Evolutionary conservation across 2,888 invertebrate genomes (phyloP).

Genomic region (Heterodera filipjevi): DNA sequence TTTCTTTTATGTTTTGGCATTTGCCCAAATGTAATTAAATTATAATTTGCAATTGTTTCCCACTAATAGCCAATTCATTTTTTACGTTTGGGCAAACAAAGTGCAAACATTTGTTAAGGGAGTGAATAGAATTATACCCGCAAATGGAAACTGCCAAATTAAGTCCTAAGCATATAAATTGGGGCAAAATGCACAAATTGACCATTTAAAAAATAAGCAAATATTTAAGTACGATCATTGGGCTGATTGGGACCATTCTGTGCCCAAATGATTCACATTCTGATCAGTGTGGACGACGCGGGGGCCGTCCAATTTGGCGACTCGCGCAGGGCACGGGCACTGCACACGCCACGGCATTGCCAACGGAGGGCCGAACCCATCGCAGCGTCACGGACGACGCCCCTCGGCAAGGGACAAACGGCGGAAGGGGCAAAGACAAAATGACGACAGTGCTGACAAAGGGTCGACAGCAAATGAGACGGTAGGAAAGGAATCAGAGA

Average conservation of each 20-base stretch:
- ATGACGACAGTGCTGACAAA: neutral
- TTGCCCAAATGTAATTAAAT: neutral
- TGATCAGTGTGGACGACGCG: constrained; percentile 3
- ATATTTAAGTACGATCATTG: neutral
- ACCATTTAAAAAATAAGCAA: neutral
- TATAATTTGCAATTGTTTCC: neutral
- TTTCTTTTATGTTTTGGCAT: neutral
- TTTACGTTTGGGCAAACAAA: neutral
- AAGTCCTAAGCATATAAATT: neutral
- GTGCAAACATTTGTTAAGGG: constrained; percentile 3
- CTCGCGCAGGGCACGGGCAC: neutral
- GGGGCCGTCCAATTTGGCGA: constrained; percentile 4
- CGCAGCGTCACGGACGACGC: neutral
- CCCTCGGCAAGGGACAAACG: neutral
- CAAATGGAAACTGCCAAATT: neutral
- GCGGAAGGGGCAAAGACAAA: neutral
- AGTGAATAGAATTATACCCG: neutral
- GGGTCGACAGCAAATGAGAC: neutral
- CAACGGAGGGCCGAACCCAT: neutral
- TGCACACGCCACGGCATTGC: neutral
- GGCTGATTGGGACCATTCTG: neutral
- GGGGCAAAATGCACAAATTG: neutral
- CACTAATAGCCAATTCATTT: constrained; percentile 15
- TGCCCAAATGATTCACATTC: constrained; percentile 2
- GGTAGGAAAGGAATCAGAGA: no score